These are phyloP conservation scores for Varecia variegata DNA, from an alignment of 2,797 vertebrate species.

Conservation along the genomic window DNA sequence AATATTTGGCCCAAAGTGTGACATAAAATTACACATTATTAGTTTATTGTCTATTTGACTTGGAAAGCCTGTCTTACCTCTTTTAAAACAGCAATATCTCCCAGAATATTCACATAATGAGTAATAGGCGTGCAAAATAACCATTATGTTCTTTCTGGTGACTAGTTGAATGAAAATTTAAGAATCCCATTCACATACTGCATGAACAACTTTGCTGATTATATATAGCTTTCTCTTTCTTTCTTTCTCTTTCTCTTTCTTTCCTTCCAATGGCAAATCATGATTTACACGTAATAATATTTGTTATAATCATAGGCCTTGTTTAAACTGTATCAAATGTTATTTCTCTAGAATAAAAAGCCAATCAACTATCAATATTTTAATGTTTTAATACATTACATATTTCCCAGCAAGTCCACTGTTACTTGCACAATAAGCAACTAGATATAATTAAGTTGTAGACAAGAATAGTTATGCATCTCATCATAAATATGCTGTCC, in stretches of 20 bases:
- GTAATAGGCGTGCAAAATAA: background rate
- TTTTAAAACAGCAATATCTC: background rate
- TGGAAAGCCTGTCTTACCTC: background rate
- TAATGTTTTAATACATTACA: no score
- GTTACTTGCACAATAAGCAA: background rate
- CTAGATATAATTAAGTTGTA: background rate
- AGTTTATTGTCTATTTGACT: background rate
- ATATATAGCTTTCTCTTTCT: no score
- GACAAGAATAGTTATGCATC: background rate
- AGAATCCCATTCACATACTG: no score
- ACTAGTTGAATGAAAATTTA: background rate
- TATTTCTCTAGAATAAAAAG: background rate
- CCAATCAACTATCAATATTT: no score
- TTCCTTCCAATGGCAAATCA: background rate
- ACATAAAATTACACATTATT: background rate
- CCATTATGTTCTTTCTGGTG: background rate
- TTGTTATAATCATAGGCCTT: background rate
- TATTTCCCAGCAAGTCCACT: no score
- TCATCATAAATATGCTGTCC: background rate
- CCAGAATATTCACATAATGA: background rate
- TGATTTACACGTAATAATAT: background rate
- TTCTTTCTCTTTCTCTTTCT: background rate
- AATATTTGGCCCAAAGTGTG: background rate
- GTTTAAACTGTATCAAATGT: background rate
- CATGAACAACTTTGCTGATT: background rate